A percentile compares a stretch with the other conserved stretches of the same genome.
phyloP scores from a whole-genome alignment of 2,113 vertebrate species.

The Sula dactylatra region DNA sequence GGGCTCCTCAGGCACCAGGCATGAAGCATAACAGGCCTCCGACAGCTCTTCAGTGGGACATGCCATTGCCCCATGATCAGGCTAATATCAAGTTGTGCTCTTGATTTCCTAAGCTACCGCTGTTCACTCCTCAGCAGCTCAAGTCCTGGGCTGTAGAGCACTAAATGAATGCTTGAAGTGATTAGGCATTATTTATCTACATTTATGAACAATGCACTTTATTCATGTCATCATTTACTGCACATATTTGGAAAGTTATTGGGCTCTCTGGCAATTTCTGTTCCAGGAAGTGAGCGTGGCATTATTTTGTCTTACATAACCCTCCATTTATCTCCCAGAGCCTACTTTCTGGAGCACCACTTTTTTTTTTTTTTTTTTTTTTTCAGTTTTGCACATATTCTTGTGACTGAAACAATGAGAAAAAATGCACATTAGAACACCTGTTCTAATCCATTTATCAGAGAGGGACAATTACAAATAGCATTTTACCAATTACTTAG shows the following conservation, averaged over 20 bases:
- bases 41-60: neutral
- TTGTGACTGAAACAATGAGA: neutral
- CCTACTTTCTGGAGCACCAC: neutral
- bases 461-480: constrained; percentile 50
- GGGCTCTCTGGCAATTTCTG: neutral
- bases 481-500: constrained; percentile 46
- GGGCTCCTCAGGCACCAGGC: neutral
- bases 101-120: neutral
- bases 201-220: constrained; percentile 21
- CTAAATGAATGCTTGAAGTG: neutral
- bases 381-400: neutral
- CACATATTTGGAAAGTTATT: constrained; percentile 10
- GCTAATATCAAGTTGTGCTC: neutral
- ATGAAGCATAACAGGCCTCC: neutral
- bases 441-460: constrained; percentile 60
- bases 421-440: constrained; percentile 27
- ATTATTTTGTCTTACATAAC: constrained; percentile 15
- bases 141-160: neutral
- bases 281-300: constrained; percentile 6
- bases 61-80: neutral
- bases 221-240: constrained; percentile 22
- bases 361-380: neutral
- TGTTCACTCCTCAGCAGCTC: neutral
- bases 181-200: neutral
- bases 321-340: constrained; percentile 22